phyloP scores from a whole-genome alignment of 2,113 vertebrate genomes.

The Tympanuchus pallidicinctus region DNA sequence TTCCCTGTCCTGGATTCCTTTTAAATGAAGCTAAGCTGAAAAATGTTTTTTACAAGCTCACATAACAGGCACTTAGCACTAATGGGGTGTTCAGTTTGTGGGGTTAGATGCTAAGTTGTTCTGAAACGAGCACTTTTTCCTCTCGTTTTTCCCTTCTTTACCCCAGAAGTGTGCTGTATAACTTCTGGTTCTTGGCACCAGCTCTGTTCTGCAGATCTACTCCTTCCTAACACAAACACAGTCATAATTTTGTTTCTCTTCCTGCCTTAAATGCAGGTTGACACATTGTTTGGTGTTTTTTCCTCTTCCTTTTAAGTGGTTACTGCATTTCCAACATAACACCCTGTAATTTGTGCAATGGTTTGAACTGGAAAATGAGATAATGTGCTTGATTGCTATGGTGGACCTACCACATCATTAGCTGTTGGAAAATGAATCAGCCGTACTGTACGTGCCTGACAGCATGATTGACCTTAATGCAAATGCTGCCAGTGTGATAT shows the following conservation, averaged over 20 bases:
- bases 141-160: background rate
- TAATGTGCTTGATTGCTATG: background rate
- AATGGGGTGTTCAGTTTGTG: background rate
- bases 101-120: background rate
- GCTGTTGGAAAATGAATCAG: background rate
- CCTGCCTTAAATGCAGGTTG: background rate
- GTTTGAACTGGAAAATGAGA: background rate
- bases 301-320: background rate
- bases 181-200: background rate
- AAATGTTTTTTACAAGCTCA: background rate
- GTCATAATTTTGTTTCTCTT: background rate
- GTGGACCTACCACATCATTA: background rate
- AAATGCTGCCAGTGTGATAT: background rate
- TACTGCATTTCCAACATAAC: rapidly evolving
- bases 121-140: background rate
- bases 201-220: background rate
- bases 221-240: background rate
- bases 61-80: background rate
- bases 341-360: background rate
- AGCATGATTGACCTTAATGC: background rate
- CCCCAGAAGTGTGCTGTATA: rapidly evolving
- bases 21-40: background rate
- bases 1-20: background rate
- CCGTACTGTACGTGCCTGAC: rapidly evolving
- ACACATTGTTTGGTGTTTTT: background rate